Evolutionary conservation across 92 coral and sea anemone species (phyloP).

Genomic region (Bergia sp.): DNA sequence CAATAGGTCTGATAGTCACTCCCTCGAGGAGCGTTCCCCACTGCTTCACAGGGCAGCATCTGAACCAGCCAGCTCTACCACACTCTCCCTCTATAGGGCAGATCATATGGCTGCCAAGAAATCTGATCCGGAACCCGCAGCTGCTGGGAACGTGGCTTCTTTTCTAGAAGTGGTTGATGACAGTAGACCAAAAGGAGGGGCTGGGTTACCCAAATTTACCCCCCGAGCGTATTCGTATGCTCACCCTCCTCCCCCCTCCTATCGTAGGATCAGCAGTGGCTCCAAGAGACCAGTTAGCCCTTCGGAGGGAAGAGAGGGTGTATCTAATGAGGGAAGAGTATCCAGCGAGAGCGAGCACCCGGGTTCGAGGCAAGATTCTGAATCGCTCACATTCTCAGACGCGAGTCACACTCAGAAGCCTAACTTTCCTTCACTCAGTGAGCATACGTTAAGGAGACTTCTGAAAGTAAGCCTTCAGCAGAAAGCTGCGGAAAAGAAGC

Average conservation of each 20-base stretch:
- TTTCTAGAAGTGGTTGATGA: conserved; percentile 58
- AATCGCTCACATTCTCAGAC: conserved; percentile 8
- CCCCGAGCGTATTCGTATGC: conserved; percentile 94
- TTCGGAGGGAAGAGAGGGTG: conserved; percentile 61
- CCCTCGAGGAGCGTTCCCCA: conserved; percentile 65
- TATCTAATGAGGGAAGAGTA: conserved; percentile 45
- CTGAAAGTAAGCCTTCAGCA: conserved; percentile 85
- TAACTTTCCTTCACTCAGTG: conserved; percentile 82
- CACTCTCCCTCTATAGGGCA: conserved; percentile 62
- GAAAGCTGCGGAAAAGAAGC: conserved; percentile 89
- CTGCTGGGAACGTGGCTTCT: conserved; percentile 50
- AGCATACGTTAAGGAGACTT: conserved; percentile 83
- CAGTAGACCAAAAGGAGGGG: conserved; percentile 61
- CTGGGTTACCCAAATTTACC: conserved; percentile 58
- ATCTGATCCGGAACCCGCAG: conserved; percentile 48
- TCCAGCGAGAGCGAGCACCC: conserved; percentile 51
- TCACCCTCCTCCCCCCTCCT: conserved; percentile 98
- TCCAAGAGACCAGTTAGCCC: conserved; percentile 65
- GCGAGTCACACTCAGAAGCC: conserved; percentile 51
- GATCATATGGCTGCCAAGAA: conserved; percentile 52
- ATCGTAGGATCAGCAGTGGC: conserved; percentile 70
- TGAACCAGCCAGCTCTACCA: conserved; percentile 54
- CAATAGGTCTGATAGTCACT: conserved; percentile 58
- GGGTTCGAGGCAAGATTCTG: conserved; percentile 37
- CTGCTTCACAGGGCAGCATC: conserved; percentile 1